phyloP scores from a whole-genome alignment of 2,797 vertebrate genomes.

The Decapterus maruadsi region DNA sequence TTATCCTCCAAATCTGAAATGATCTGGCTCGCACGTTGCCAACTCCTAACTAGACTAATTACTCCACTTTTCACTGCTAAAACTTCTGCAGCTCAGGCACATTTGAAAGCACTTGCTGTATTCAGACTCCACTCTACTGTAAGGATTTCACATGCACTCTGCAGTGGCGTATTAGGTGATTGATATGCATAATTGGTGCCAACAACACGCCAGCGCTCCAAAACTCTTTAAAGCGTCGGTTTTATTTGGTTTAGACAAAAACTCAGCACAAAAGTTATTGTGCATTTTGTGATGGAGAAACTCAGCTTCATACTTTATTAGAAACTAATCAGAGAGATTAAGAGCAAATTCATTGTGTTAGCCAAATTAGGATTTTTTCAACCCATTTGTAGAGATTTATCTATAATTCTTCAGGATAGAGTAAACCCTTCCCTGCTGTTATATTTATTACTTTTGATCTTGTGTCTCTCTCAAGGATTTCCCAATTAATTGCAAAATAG shows the following conservation, averaged over 20 bases:
- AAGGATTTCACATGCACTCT: background rate
- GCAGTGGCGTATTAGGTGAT: background rate
- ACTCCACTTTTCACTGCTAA: constrained; percentile 27
- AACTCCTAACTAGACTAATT: constrained; percentile 47
- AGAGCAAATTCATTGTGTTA: constrained; percentile 41
- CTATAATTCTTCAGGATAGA: constrained; percentile 54
- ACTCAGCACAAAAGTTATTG: constrained; percentile 17
- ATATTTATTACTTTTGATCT: constrained; percentile 58
- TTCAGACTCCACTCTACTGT: background rate
- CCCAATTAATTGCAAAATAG: constrained; percentile 61
- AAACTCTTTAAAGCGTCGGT: background rate
- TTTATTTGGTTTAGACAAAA: constrained; percentile 9
- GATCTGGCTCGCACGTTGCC: constrained; percentile 43
- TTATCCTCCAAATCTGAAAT: constrained; percentile 55
- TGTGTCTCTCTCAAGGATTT: constrained; percentile 44
- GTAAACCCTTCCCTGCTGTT: constrained; percentile 59
- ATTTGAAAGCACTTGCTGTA: constrained; percentile 16
- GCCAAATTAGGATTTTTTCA: constrained; percentile 38
- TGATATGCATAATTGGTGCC: background rate
- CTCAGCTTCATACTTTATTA: constrained; percentile 29
- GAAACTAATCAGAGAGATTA: constrained; percentile 64
- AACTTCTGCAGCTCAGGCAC: constrained; percentile 11
- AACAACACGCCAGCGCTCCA: background rate
- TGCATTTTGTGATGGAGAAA: constrained; percentile 16
- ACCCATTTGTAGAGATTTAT: constrained; percentile 48